Evolutionary conservation across 2,888 invertebrate genomes (phyloP), one percentile per base, ranked within the genome.

Genomic region (Electrophaes corylata): DNA sequence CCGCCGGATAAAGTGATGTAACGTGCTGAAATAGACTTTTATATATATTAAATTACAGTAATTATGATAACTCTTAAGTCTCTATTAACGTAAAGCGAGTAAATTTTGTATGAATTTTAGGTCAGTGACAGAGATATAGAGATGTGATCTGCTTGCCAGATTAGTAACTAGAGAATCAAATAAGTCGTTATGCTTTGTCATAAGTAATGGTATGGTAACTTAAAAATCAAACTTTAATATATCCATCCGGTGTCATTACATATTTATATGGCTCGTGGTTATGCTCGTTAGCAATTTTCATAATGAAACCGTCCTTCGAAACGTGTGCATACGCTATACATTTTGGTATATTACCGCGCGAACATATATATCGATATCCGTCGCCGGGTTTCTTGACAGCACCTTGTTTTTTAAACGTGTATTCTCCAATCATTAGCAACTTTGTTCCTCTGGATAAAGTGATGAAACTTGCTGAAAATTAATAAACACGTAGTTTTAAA

Each of bases 291-390:
- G 11, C 18, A 23, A 20, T 4, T 19, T 33, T 48, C 16, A 44
- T 12, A 6, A 60, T 45, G 8, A 35, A 3, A 29, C 31, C 44
- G 35, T 37, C 19, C 8, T 41, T 19, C 3, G 43, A 29, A 19
- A 60, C 41, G 23, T 57, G 53, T 4, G 43, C 60, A 14, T 19
- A 45, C 12, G 60, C 56, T 19, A 26, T 45, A 31, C 60, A 60
- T 33, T 53, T 49, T 5, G 48, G 49, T 16, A 6, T 53, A 1
- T 41, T 3, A n/a, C n/a, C 16, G n/a, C 4, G 12, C 1, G 20
- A 23, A n/a, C 51, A 51, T 4, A 33, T 23, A 23, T 44, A 51
- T 2, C 43, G 50, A 2, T 18, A 43, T 8, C 31, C 33, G 4
- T 4, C 4, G 0, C 26, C 18, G 4, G 16, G 16, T 8, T 4